These are phyloP conservation scores for Protosalanx chinensis DNA, from an alignment of 2,797 vertebrate species.

Conservation along the genomic window DNA sequence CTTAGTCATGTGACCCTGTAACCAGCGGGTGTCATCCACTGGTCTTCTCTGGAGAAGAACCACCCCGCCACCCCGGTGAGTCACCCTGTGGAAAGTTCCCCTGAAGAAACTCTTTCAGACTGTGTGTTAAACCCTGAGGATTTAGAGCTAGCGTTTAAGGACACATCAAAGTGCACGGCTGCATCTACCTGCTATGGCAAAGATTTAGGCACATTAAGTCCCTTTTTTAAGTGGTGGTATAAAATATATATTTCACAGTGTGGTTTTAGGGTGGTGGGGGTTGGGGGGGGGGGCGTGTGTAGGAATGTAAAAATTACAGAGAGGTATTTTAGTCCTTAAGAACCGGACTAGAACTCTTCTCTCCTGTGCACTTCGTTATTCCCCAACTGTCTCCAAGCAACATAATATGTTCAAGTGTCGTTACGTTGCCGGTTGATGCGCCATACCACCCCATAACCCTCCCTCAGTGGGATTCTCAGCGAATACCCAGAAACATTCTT, in stretches of 20 bases:
- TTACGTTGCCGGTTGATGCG: neutral
- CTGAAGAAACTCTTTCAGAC: slow-evolving; percentile 64
- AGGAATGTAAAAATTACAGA: neutral
- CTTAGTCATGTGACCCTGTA: slow-evolving; percentile 73
- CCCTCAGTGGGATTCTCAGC: neutral
- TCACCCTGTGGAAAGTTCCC: slow-evolving; percentile 70
- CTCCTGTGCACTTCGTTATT: neutral
- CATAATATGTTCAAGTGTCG: neutral
- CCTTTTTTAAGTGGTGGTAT: neutral
- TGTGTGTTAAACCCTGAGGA: slow-evolving; percentile 51
- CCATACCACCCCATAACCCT: neutral
- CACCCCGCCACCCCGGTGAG: slow-evolving; percentile 53
- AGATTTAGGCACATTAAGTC: neutral
- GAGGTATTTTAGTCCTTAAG: neutral
- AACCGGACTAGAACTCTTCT: neutral
- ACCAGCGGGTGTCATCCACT: slow-evolving; percentile 78
- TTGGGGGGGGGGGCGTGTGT: too few relatives aligned
- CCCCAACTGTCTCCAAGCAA: neutral
- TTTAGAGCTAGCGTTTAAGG: slow-evolving; percentile 42
- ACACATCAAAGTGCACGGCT: neutral
- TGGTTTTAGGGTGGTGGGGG: neutral
- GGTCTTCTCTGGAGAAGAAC: slow-evolving; percentile 68
- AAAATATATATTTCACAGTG: neutral
- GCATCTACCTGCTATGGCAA: neutral
- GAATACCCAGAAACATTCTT: neutral